Evolutionary conservation across 2,113 vertebrate species (phyloP), one percentile per base, ranked within the genome.

Genomic region (Xerus inauris): DNA sequence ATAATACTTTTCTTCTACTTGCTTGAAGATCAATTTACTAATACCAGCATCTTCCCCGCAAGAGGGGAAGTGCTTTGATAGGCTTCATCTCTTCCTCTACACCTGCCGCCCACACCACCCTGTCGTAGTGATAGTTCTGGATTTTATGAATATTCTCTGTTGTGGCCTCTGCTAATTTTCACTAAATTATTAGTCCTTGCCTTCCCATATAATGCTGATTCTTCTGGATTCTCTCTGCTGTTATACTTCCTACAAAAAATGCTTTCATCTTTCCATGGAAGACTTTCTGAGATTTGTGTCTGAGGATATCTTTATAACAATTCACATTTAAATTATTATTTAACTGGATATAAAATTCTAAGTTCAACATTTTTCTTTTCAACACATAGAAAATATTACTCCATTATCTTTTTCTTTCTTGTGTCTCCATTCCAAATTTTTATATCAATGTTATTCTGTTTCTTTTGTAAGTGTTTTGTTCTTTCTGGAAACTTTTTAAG

Each of bases 281-380:
- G 62, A 62, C 10, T 54, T 92, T 88, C 40, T 89, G 49, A 54
- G 20, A 42, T 22, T 96, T 45, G 45, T 69, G 13, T 54, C 75
- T n/a, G 17, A 85, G 8, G 73, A 49, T 85, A 92, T 89, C 28
- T 95, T 96, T 80, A 80, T 32, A 92, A 75, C 10, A 95, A 87
- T 72, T 83, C 65, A 59, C 51, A 96, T 65, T 92, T 94, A 90
- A 95, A 89, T 80, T 84, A 89, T 59, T 79, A 28, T 38, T 97
- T 73, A 82, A 65, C 45, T 45, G 6, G 7, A 69, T 73, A 87
- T 45, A 83, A 95, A 96, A 89, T 57, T 83, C 47, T 75, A 47
- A 94, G 54, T 81, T 93, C 76, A 94, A 72, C 51, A 30, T 82
- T 96, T 91, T 85, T 38, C 73, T 95, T 94, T 95, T 95, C 51